phyloP scores from a whole-genome alignment of 2,888 invertebrate genomes.

The Acrobasis suavella region DNA sequence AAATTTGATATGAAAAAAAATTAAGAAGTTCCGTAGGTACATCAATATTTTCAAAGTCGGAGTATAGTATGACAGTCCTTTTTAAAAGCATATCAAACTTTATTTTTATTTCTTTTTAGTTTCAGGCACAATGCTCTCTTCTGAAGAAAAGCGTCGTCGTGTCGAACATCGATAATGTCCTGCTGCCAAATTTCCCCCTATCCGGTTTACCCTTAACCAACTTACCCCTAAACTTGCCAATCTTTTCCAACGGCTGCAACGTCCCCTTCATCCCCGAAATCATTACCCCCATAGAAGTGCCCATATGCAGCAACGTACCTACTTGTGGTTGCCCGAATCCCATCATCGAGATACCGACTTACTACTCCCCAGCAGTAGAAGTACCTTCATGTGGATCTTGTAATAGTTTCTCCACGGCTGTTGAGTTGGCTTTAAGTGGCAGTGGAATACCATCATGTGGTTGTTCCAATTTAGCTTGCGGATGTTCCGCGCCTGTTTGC shows the following conservation, averaged over 20 bases:
- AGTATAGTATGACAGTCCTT: no score
- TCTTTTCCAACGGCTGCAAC: constrained; percentile 10
- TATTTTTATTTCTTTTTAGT: constrained; percentile 14
- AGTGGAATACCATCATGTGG: constrained; percentile 28
- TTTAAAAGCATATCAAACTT: no score
- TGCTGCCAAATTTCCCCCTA: not conserved
- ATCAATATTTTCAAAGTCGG: no score
- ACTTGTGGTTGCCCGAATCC: constrained; percentile 26
- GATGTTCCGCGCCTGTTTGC: constrained; percentile 10
- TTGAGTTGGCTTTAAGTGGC: constrained; percentile 29
- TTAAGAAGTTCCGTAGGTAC: no score
- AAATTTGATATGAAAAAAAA: no score
- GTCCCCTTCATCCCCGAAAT: constrained; percentile 28
- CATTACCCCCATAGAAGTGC: constrained; percentile 28
- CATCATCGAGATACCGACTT: constrained; percentile 21
- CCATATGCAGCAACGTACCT: constrained; percentile 33
- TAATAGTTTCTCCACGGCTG: constrained; percentile 16
- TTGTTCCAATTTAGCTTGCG: constrained; percentile 26
- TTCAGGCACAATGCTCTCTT: constrained; percentile 13
- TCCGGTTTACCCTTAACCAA: not conserved
- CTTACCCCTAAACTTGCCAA: not conserved
- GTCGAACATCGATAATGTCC: not conserved
- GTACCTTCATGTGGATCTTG: constrained; percentile 21
- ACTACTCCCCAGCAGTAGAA: constrained; percentile 20
- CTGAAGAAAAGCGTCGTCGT: constrained; percentile 11